Percentiles rank a stretch among this genome's conserved stretches.
Conservation (phyloP, 1,140 invertebrate genomes). For the Habropoda laboriosa region DNA sequence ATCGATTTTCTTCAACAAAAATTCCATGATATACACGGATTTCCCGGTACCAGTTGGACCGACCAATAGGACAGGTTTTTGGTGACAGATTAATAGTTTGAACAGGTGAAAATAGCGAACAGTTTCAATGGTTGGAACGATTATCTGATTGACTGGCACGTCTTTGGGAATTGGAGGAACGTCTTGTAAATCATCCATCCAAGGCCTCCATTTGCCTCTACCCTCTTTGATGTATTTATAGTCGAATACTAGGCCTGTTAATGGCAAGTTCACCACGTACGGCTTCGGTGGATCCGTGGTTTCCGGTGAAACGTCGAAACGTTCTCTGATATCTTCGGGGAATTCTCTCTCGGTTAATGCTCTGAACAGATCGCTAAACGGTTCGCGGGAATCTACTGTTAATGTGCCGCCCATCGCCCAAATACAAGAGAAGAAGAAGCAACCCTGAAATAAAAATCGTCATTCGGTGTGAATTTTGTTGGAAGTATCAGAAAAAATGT, state of each 20-base stretch:
- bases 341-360: slow-evolving; percentile 89
- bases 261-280: slow-evolving; percentile 89
- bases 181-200: slow-evolving; percentile 91
- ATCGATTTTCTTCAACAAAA: slow-evolving; percentile 91
- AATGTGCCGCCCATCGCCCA: slow-evolving; percentile 95
- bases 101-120: slow-evolving; percentile 91
- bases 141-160: slow-evolving; percentile 95
- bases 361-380: slow-evolving; percentile 91
- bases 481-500: too few relatives aligned
- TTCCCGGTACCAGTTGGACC: slow-evolving; percentile 97
- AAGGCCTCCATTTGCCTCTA: slow-evolving; percentile 93
- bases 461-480: too few relatives aligned
- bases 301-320: slow-evolving; percentile 82
- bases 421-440: slow-evolving; percentile 95
- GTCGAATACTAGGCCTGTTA: slow-evolving; percentile 91
- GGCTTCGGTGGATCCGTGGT: slow-evolving; percentile 85
- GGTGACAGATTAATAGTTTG: slow-evolving; percentile 88
- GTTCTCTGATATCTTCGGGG: slow-evolving; percentile 82
- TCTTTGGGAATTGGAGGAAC: slow-evolving; percentile 92
- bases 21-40: slow-evolving; percentile 93
- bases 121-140: slow-evolving; percentile 95
- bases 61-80: slow-evolving; percentile 92
- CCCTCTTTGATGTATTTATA: slow-evolving; percentile 95
- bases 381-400: slow-evolving; percentile 87
- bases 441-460: slow-evolving; percentile 87